These are phyloP conservation scores for Cavia aperea DNA, from an alignment of 2,113 vertebrate species.

Conservation along the genomic window DNA sequence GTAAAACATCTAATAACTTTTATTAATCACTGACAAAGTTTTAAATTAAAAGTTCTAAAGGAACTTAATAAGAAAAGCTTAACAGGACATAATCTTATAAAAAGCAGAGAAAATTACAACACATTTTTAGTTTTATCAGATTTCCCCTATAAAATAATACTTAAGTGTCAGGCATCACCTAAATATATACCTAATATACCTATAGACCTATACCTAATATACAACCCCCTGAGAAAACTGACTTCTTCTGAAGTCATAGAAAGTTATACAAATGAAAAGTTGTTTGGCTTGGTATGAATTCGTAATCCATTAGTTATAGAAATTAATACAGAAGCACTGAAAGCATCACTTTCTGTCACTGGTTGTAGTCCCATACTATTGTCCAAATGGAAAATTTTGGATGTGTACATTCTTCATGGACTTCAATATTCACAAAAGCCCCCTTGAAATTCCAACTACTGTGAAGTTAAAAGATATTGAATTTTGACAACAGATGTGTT, in stretches of 20 bases:
- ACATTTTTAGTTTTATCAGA: neutral
- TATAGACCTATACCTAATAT: too few relatives aligned
- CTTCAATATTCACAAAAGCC: constrained; percentile 31
- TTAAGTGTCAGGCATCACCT: neutral
- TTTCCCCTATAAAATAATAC: constrained; percentile 25
- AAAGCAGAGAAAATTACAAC: neutral
- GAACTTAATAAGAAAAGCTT: neutral
- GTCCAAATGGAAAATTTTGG: constrained; percentile 26
- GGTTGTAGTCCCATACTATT: neutral
- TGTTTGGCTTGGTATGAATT: neutral
- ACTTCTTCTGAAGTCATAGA: constrained; percentile 13
- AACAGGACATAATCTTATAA: neutral
- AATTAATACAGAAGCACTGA: neutral
- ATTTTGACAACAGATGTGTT: neutral
- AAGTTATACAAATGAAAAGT: constrained; percentile 12
- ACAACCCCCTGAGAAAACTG: neutral
- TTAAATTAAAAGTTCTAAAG: constrained; percentile 34
- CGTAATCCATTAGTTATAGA: neutral
- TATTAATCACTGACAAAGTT: neutral
- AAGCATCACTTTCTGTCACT: neutral
- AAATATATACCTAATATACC: too few relatives aligned
- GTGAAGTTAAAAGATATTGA: constrained; percentile 6
- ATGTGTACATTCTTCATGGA: neutral
- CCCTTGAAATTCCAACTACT: constrained; percentile 2
- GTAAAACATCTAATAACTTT: neutral